Percentiles rank a stretch among this genome's conserved stretches.
Conservation (phyloP, 2,797 vertebrate genomes). For the Hoplostethus mediterraneus region DNA sequence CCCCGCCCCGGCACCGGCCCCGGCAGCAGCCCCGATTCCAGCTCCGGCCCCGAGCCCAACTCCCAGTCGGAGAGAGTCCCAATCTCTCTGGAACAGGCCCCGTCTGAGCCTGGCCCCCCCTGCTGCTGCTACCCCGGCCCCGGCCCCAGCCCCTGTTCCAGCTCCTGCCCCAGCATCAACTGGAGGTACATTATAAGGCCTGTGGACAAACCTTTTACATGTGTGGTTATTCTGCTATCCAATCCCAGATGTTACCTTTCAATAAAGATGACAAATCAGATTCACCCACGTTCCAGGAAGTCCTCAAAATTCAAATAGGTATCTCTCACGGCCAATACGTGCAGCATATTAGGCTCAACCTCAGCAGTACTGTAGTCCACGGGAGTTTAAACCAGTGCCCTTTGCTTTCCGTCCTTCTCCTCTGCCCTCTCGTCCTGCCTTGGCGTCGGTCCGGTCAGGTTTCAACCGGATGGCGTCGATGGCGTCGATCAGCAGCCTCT, state of each 20-base stretch:
- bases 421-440: background rate
- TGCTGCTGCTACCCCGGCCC: background rate
- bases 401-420: background rate
- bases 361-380: too few species aligned
- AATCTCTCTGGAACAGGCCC: constrained; percentile 68
- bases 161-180: constrained; percentile 35
- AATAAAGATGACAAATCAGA: too few species aligned
- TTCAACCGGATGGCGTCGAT: constrained; percentile 77
- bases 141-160: constrained; percentile 6
- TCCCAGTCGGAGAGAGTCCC: constrained; percentile 62
- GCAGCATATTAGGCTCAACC: too few species aligned
- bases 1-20: constrained; percentile 1
- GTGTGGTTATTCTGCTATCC: too few species aligned
- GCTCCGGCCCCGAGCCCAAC: constrained; percentile 46
- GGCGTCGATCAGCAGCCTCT: constrained; percentile 67
- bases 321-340: too few species aligned
- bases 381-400: too few species aligned
- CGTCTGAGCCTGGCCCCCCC: constrained; percentile 49
- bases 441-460: constrained; percentile 30
- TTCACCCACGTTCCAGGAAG: too few species aligned
- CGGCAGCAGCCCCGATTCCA: constrained; percentile 23
- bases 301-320: too few species aligned
- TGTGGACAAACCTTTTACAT: too few species aligned
- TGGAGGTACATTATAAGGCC: constrained; percentile 45
- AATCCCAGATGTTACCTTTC: background rate